Percentiles rank a stretch among this genome's conserved stretches.
phyloP scores from a whole-genome alignment of 2,888 invertebrate species.

The Dione vanillae region DNA sequence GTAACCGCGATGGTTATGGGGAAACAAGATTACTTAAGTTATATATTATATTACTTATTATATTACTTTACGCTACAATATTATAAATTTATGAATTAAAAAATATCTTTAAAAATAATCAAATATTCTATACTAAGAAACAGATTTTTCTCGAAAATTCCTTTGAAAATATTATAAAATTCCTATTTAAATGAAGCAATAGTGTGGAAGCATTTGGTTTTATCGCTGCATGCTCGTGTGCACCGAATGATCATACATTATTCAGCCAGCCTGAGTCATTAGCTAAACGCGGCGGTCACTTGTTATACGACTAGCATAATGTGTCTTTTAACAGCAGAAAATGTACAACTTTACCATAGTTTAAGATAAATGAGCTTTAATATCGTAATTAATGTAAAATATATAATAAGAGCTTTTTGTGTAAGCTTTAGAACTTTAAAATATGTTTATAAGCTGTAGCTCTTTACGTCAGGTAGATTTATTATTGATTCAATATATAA shows the following conservation, averaged over 20 bases:
- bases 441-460: no score
- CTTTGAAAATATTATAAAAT: not conserved
- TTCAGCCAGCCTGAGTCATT: slow-evolving; percentile 35
- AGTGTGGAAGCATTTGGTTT: slow-evolving; percentile 12
- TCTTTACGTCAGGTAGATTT: no score
- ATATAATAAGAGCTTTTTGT: not conserved
- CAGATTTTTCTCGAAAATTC: no score
- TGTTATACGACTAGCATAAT: slow-evolving; percentile 31
- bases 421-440: not conserved
- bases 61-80: no score
- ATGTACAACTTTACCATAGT: slow-evolving; percentile 15
- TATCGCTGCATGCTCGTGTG: slow-evolving; percentile 20
- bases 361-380: not conserved
- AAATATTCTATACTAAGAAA: no score
- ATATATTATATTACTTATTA: no score
- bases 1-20: no score
- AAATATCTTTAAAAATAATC: no score
- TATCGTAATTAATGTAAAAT: not conserved
- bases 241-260: slow-evolving; percentile 25
- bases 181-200: not conserved
- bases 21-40: no score
- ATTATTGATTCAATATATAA: no score
- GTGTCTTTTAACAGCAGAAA: slow-evolving; percentile 10
- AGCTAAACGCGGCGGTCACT: slow-evolving; percentile 41
- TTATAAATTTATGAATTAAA: no score